Evolutionary conservation across 2,888 invertebrate genomes (phyloP), one percentile per base, ranked within the genome.

Genomic region (Seira ritae): DNA sequence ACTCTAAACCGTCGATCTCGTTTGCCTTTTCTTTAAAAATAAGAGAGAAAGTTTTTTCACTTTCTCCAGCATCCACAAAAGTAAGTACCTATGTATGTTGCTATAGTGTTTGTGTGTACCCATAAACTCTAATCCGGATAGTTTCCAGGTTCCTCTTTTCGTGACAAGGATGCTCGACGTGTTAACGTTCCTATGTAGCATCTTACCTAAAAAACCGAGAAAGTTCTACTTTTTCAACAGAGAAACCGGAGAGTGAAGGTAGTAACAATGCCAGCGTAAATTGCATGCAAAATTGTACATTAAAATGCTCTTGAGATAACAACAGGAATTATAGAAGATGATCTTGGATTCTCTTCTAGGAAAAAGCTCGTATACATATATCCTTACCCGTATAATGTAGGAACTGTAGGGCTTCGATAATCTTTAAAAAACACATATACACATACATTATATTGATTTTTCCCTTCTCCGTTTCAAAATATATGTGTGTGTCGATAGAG

Each of bases 61-160:
- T 62, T n/a, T 62, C 22, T 22, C 66, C 66, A 12, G 37, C 22
- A 31, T 42, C n/a, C n/a, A 46, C 66, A 70, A 71, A 72, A 15
- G 46, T 8, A 50, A 24, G n/a, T 12, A 66, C 91, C 92, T 92
- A 90, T 89, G 89, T 37, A 90, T 62, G 6, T 62, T 62, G 62
- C 17, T 62, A 17, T 12, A 6, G 10, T 91, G 92, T n/a, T n/a
- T n/a, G n/a, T n/a, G n/a, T n/a, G 92, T 92, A 95, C 98, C 97
- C 88, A 95, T 93, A 91, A 98, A 98, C 91, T 98, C 98, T 86
- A 99, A 93, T 24, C 98, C 98, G 70, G 96, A 96, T 83, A 99
- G 93, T 91, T 99, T 99, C 99, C 99, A 99, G 62, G 97, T 96
- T 87, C 98, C 97, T 80, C 95, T 94, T 91, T 95, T 96, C 73